Percentiles rank a stretch among this genome's conserved stretches.
These are phyloP conservation scores for Perizoma affinitatum DNA, from an alignment of 2,888 invertebrate species.

Conservation along the genomic window DNA sequence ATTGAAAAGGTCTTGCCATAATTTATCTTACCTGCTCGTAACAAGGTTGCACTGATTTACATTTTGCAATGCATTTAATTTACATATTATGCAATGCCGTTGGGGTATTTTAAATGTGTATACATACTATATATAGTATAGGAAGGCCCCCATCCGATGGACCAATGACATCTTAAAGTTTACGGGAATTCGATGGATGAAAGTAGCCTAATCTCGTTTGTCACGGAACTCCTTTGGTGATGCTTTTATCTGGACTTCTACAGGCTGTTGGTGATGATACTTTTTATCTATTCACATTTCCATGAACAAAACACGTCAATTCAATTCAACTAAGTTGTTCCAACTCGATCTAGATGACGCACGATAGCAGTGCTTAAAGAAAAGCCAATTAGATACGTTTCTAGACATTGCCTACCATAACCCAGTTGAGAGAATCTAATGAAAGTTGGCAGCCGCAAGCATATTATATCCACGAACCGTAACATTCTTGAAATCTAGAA, in stretches of 20 bases:
- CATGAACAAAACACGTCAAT: conserved; percentile 1
- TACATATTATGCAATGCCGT: background rate
- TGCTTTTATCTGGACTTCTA: no score
- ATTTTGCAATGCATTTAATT: conserved; percentile 4
- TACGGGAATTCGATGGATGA: no score
- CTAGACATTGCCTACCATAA: conserved; percentile 44
- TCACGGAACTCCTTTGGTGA: background rate
- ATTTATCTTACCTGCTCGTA: conserved; percentile 1
- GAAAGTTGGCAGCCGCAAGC: conserved; percentile 61
- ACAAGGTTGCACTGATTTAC: conserved; percentile 16
- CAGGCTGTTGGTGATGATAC: background rate
- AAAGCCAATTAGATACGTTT: conserved; percentile 39
- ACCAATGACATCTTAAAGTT: no score
- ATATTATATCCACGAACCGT: conserved; percentile 62
- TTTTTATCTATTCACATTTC: background rate
- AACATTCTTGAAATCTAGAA: conserved; percentile 53
- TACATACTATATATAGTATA: no score
- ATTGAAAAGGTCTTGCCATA: conserved; percentile 4
- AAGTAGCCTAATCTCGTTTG: background rate
- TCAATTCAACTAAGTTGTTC: conserved; percentile 19
- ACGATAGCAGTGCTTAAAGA: conserved; percentile 23
- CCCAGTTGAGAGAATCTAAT: conserved; percentile 50
- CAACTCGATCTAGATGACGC: conserved; percentile 6
- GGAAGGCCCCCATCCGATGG: no score
- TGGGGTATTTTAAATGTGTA: no score